These are phyloP conservation scores for Coleophora flavipennella DNA, from an alignment of 2,888 invertebrate species.

Conservation along the genomic window DNA sequence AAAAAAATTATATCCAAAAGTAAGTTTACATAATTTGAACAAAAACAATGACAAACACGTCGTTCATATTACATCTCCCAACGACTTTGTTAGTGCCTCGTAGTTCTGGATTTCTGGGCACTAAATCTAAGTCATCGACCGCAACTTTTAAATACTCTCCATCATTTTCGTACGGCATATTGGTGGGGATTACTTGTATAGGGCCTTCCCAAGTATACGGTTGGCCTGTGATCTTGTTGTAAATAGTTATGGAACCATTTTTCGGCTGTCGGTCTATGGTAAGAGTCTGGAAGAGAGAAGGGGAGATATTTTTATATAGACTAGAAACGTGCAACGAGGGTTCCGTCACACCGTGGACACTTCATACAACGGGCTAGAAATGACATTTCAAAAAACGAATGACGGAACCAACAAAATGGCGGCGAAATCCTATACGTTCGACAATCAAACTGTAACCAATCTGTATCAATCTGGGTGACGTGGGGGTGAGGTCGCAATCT, in stretches of 20 bases:
- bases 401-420: too few relatives aligned
- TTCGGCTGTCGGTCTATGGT: slow-evolving; percentile 21
- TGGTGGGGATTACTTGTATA: slow-evolving; percentile 27
- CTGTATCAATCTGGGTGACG: too few relatives aligned
- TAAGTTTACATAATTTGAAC: slow-evolving; percentile 26
- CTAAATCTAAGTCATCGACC: slow-evolving; percentile 32
- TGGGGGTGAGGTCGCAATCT: too few relatives aligned
- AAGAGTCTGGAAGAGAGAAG: slow-evolving; percentile 29
- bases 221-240: slow-evolving; percentile 47
- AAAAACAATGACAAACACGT: slow-evolving; percentile 35
- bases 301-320: neutral
- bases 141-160: slow-evolving; percentile 28
- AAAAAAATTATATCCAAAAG: too few relatives aligned
- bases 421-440: too few relatives aligned
- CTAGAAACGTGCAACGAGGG: too few relatives aligned
- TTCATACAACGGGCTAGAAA: too few relatives aligned
- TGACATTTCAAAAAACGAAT: too few relatives aligned
- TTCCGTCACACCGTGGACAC: too few relatives aligned
- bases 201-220: slow-evolving; percentile 40
- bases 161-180: slow-evolving; percentile 26
- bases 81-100: slow-evolving; percentile 28
- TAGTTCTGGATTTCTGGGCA: slow-evolving; percentile 31
- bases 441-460: too few relatives aligned
- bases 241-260: slow-evolving; percentile 37
- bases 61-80: slow-evolving; percentile 34